Evolutionary conservation across 2,113 vertebrate genomes (phyloP).

Genomic region (Arothron firmamentum): DNA sequence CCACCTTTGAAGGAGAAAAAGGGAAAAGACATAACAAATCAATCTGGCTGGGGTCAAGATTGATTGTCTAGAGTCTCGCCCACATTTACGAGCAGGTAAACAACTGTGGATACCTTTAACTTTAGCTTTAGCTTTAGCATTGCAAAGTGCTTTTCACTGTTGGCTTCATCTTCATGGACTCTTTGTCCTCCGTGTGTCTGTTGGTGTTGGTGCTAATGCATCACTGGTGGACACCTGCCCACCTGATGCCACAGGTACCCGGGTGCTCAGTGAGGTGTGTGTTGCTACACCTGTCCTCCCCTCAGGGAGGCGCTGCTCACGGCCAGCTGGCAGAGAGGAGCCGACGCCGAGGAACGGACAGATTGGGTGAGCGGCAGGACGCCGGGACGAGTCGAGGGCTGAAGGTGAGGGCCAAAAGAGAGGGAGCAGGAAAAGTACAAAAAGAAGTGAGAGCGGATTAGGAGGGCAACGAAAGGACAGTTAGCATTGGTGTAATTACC

Average conservation of each 20-base stretch:
- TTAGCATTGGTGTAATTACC: not conserved
- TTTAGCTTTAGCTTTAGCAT: too few relatives aligned
- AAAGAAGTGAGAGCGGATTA: constrained; percentile 9
- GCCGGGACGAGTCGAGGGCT: constrained; percentile 52
- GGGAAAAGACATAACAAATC: constrained; percentile 56
- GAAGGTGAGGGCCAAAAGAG: constrained; percentile 65
- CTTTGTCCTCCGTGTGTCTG: not conserved
- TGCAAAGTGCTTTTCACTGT: not conserved
- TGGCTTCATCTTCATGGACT: not conserved
- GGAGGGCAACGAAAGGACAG: constrained; percentile 9
- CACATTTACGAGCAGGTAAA: constrained; percentile 20
- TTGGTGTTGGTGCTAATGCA: too few relatives aligned
- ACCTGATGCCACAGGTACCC: constrained; percentile 66
- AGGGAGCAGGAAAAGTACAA: constrained; percentile 47
- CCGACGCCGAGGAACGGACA: constrained; percentile 60
- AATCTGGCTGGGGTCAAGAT: constrained; percentile 45
- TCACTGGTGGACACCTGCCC: constrained; percentile 18
- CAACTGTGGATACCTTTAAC: not conserved
- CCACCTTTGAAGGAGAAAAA: not conserved
- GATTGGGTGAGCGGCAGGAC: constrained; percentile 68
- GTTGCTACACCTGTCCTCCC: constrained; percentile 69
- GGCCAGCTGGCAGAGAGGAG: constrained; percentile 68
- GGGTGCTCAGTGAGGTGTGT: constrained; percentile 63
- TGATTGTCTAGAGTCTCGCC: constrained; percentile 39
- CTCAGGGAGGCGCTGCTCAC: constrained; percentile 61